These are phyloP conservation scores for Gallinago nigripennis DNA, from an alignment of 2,797 vertebrate species.

Conservation along the genomic window DNA sequence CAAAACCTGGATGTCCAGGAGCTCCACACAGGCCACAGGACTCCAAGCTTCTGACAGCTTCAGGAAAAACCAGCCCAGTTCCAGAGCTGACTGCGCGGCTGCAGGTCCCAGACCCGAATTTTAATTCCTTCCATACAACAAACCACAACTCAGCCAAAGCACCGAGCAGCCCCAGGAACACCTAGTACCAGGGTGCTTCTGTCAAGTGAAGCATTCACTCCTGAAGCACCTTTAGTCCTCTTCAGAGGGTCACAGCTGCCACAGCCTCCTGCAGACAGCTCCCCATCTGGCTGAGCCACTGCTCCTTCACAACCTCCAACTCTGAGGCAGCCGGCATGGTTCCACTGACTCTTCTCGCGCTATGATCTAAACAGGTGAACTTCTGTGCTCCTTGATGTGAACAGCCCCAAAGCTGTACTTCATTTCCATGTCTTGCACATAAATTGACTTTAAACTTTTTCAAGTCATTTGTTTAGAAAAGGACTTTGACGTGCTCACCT, in stretches of 20 bases:
- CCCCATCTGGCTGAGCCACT: background rate
- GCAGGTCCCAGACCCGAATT: background rate
- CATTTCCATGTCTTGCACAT: background rate
- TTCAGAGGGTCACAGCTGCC: background rate
- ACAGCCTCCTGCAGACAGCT: background rate
- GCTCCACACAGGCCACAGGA: background rate
- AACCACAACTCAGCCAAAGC: background rate
- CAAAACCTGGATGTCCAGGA: background rate
- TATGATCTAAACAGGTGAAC: background rate
- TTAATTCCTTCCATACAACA: background rate
- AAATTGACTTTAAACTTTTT: background rate
- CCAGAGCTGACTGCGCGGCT: background rate
- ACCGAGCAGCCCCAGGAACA: background rate
- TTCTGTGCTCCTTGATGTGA: background rate
- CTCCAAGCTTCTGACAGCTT: background rate
- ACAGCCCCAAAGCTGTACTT: background rate
- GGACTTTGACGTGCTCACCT: constrained; percentile 78
- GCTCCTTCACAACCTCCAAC: background rate
- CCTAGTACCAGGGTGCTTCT: background rate
- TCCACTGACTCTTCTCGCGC: background rate
- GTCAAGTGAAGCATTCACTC: background rate
- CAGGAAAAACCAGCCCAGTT: background rate
- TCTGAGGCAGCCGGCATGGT: background rate
- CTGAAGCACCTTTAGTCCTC: background rate
- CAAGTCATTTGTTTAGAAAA: background rate